Conservation (phyloP, 2,888 invertebrate species). For the Rhyacophila evoluta region DNA sequence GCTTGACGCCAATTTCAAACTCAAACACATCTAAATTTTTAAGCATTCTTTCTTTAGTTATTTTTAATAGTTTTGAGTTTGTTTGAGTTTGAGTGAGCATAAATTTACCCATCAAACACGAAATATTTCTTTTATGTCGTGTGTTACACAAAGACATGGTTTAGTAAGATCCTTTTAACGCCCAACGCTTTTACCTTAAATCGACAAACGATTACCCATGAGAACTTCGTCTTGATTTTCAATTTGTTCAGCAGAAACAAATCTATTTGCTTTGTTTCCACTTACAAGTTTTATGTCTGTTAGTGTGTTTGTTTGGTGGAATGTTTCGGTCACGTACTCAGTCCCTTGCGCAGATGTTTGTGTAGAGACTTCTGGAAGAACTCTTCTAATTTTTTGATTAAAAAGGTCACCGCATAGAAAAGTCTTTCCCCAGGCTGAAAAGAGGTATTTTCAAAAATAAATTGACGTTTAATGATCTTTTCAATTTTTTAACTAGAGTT, state of each 20-base stretch:
- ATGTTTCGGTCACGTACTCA: constrained; percentile 35
- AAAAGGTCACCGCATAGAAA: neutral
- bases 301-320: constrained; percentile 40
- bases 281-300: constrained; percentile 48
- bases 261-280: constrained; percentile 43
- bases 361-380: constrained; percentile 19
- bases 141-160: too few relatives aligned
- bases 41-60: too few relatives aligned
- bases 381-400: constrained; percentile 32
- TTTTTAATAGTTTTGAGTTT: too few relatives aligned
- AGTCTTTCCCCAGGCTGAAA: neutral
- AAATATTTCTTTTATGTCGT: too few relatives aligned
- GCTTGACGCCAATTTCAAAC: too few relatives aligned
- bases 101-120: too few relatives aligned
- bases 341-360: constrained; percentile 20
- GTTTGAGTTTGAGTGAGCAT: too few relatives aligned
- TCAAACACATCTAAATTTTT: too few relatives aligned
- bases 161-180: constrained; percentile 37
- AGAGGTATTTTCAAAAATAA: neutral
- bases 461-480: neutral
- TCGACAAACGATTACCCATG: constrained; percentile 48
- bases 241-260: constrained; percentile 47
- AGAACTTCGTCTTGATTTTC: constrained; percentile 49
- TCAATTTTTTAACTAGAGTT: too few relatives aligned
- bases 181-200: constrained; percentile 47